Evolutionary conservation across 2,888 invertebrate genomes (phyloP).

Genomic region (Calameuta idolon): DNA sequence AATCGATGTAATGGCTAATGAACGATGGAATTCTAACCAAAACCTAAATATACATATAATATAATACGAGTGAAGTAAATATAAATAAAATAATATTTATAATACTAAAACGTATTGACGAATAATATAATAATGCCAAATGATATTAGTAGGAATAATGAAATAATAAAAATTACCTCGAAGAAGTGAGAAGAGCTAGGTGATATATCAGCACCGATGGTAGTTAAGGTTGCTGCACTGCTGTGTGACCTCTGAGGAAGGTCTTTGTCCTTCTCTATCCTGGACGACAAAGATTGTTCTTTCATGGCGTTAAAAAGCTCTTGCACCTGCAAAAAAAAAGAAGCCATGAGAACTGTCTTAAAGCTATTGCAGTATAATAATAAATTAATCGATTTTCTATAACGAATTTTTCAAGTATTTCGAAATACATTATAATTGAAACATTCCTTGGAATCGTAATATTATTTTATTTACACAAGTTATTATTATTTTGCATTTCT

Average conservation of each 20-base stretch:
- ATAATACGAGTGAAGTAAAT: slow-evolving; percentile 9
- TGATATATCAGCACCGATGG: slow-evolving; percentile 82
- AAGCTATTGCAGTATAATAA: neutral
- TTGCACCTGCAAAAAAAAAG: slow-evolving; percentile 50
- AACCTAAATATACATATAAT: neutral
- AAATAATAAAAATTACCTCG: slow-evolving; percentile 72
- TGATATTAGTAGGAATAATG: neutral
- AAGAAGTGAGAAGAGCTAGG: slow-evolving; percentile 91
- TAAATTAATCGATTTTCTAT: neutral
- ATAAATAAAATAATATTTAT: neutral
- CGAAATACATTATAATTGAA: too few species aligned
- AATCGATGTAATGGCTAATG: neutral
- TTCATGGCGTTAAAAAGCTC: slow-evolving; percentile 64
- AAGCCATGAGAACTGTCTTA: neutral
- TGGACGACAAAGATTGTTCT: slow-evolving; percentile 56
- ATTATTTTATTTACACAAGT: too few species aligned
- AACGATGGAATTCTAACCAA: neutral
- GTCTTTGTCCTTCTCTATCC: slow-evolving; percentile 53
- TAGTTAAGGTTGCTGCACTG: slow-evolving; percentile 77
- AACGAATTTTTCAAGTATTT: too few species aligned
- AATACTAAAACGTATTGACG: neutral
- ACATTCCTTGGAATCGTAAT: too few species aligned
- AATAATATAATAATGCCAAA: neutral
- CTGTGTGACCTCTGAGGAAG: slow-evolving; percentile 68
- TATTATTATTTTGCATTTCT: too few species aligned